A percentile compares a stretch with the other conserved stretches of the same genome.
These are phyloP conservation scores for Tetraodon nigroviridis DNA, from an alignment of 2,113 vertebrate genomes.

Conservation along the genomic window DNA sequence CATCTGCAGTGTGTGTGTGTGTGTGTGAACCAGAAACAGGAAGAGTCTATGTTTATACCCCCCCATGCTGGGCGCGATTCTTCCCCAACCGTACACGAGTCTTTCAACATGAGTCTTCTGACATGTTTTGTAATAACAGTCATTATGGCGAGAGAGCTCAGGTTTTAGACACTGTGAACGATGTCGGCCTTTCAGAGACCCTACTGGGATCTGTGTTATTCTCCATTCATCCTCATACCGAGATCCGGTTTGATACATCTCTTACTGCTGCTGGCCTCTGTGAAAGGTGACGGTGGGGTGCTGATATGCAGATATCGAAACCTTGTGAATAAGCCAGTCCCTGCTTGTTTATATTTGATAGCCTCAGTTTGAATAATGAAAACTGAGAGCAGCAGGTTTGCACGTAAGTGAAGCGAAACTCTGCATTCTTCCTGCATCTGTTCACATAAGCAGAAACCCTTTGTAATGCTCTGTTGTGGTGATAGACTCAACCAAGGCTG, in stretches of 20 bases:
- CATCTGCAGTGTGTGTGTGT: background rate
- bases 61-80: slow-evolving; percentile 20
- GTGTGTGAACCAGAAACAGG: background rate
- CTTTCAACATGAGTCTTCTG: slow-evolving; percentile 44
- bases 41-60: slow-evolving; percentile 13
- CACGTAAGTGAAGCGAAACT: too few relatives aligned
- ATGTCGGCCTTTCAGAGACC: slow-evolving; percentile 12
- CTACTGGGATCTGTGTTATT: slow-evolving; percentile 6
- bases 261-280: background rate
- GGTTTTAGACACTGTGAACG: slow-evolving; percentile 9
- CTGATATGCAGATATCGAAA: background rate
- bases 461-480: slow-evolving; percentile 25
- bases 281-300: background rate
- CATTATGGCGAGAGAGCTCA: slow-evolving; percentile 23
- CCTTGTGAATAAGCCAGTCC: too few relatives aligned
- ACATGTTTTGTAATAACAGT: slow-evolving; percentile 53
- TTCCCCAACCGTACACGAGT: slow-evolving; percentile 22
- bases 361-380: too few relatives aligned
- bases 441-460: too few relatives aligned
- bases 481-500: slow-evolving; percentile 17
- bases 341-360: too few relatives aligned
- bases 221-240: slow-evolving; percentile 8
- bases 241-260: background rate
- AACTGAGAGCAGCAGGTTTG: too few relatives aligned
- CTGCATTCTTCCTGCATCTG: too few relatives aligned